Conservation (phyloP, 1,140 invertebrate species). For the Calosoma granatense region DNA sequence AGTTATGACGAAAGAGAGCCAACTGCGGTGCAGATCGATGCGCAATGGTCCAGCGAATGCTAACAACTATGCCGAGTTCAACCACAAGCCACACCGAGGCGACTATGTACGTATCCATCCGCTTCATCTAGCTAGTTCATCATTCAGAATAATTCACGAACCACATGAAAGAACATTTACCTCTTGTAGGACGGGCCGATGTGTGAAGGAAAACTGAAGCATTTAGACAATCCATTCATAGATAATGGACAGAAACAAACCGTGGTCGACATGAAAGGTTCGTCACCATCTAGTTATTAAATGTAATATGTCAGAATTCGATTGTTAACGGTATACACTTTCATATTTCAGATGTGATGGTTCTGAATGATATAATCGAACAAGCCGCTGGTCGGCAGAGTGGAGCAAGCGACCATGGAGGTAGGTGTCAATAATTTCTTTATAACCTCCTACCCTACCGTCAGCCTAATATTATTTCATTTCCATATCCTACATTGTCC, state of each 20-base stretch:
- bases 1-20: conserved; percentile 74
- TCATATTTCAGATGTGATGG: conserved; percentile 82
- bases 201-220: conserved; percentile 64
- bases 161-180: too few relatives aligned
- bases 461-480: conserved; percentile 4
- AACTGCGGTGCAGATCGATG: conserved; percentile 62
- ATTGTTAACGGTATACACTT: background rate
- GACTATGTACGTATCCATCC: conserved; percentile 55
- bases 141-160: background rate
- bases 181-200: conserved; percentile 29
- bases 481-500: background rate
- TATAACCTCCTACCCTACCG: conserved; percentile 11
- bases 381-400: conserved; percentile 83
- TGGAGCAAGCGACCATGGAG: conserved; percentile 74
- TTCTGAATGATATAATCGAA: conserved; percentile 93
- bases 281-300: conserved; percentile 17
- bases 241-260: conserved; percentile 77
- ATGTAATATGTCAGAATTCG: background rate
- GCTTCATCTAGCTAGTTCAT: too few relatives aligned
- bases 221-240: conserved; percentile 84
- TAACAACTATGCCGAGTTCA: conserved; percentile 49
- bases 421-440: too few relatives aligned
- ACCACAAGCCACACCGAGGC: conserved; percentile 52
- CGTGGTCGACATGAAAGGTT: conserved; percentile 91
- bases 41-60: conserved; percentile 51